Percentiles rank a stretch among this genome's conserved stretches.
Conservation (phyloP, 2,888 invertebrate genomes). For the Mythimna pallens region DNA sequence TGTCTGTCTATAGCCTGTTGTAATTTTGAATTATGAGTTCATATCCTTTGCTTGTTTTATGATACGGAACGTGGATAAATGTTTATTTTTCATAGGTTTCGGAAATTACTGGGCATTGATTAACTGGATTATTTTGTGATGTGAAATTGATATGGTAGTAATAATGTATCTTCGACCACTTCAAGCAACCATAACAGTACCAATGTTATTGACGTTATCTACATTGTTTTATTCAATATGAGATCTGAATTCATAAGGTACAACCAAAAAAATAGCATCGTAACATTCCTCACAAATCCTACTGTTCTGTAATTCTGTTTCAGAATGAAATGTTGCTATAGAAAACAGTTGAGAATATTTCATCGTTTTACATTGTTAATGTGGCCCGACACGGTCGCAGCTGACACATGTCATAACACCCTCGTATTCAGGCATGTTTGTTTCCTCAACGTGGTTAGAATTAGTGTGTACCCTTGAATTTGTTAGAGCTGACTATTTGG, state of each 20-base stretch:
- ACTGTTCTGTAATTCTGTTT: constrained; percentile 54
- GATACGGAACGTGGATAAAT: constrained; percentile 70
- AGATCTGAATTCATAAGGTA: not conserved
- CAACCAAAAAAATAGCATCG: not conserved
- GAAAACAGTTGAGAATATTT: constrained; percentile 58
- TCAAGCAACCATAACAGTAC: not conserved
- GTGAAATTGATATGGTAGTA: constrained; percentile 1
- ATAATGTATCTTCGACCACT: not conserved
- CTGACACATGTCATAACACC: constrained; percentile 83
- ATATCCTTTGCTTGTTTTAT: constrained; percentile 76
- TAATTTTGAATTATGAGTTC: constrained; percentile 81
- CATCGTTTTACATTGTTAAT: constrained; percentile 63
- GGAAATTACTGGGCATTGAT: constrained; percentile 52
- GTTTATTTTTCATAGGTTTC: constrained; percentile 52
- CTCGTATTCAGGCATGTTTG: constrained; percentile 68
- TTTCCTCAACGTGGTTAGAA: constrained; percentile 66
- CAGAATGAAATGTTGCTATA: constrained; percentile 51
- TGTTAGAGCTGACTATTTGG: constrained; percentile 39
- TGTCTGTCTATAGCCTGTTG: constrained; percentile 71
- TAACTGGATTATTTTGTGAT: constrained; percentile 29
- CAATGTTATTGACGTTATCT: not conserved
- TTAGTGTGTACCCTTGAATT: constrained; percentile 59
- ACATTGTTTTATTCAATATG: not conserved
- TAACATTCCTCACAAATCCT: constrained; percentile 35
- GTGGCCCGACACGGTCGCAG: constrained; percentile 66